Evolutionary conservation across 2,113 vertebrate species (phyloP).

Genomic region (Galemys pyrenaicus): DNA sequence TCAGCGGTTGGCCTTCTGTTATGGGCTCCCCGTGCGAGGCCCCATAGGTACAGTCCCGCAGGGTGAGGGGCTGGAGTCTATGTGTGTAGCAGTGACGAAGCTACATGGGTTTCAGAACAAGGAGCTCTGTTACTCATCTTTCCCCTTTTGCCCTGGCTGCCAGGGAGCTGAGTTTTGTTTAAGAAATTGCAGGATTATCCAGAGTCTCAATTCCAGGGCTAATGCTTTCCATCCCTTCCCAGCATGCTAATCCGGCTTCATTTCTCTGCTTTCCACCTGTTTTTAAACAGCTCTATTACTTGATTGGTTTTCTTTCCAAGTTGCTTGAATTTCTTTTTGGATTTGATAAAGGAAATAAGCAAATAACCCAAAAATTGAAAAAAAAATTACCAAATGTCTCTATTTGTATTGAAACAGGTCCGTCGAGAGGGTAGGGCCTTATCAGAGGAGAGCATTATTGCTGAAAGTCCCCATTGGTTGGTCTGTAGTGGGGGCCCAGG

Average conservation of each 20-base stretch:
- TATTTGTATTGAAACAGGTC: neutral
- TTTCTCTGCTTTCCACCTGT: neutral
- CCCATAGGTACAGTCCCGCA: neutral
- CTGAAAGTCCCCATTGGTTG: rapidly evolving
- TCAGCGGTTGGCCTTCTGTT: neutral
- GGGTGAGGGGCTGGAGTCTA: neutral
- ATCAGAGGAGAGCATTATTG: rapidly evolving
- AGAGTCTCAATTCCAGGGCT: neutral
- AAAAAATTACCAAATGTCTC: neutral
- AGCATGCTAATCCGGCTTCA: neutral
- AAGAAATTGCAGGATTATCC: neutral
- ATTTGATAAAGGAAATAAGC: neutral
- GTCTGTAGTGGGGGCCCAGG: neutral
- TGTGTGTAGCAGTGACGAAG: rapidly evolving
- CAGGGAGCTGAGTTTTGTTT: neutral
- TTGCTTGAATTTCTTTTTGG: neutral
- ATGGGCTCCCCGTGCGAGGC: neutral
- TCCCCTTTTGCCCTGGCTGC: neutral
- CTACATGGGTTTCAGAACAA: rapidly evolving
- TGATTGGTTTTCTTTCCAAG: neutral
- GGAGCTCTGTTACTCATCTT: neutral
- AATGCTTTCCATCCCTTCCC: neutral
- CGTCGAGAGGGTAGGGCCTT: neutral
- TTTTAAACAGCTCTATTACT: neutral
- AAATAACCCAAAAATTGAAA: neutral